Evolutionary conservation across 2,113 vertebrate species (phyloP), one percentile per base, ranked within the genome.

Genomic region (Tupaia tana): DNA sequence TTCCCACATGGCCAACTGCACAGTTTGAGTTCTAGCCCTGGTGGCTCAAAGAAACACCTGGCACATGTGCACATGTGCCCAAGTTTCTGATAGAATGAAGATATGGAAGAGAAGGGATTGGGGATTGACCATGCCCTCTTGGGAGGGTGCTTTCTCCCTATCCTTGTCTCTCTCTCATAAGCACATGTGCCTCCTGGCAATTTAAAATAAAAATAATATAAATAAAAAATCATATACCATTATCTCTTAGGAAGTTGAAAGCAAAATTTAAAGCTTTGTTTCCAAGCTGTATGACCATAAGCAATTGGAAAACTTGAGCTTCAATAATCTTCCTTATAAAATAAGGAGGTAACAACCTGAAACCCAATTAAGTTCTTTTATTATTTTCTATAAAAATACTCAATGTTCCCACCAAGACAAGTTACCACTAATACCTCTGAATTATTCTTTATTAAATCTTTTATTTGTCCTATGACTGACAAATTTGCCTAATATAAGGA

Each of bases 401-500:
- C 22, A 87, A 63, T 82, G 95, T 93, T 80, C 61, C 27, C 94
- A 91, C 75, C 56, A 56, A 70, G 73, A 71, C 29, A 71, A 20
- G 91, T 25, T 78, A 90, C 27, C 86, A 93, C 89, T 97, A 97
- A 96, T 74, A 97, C 85, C 88, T 97, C 92, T 97, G 84, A 94
- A 93, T 90, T 25, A n/a, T 83, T 90, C 94, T 94, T 91, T 80
- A 97, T 97, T 94, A 95, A 95, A 92, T 74, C 29, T 75, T 75
- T 94, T 86, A 74, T 96, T 97, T 97, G 61, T 88, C 74, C 81
- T 95, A 80, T 94, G 66, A 96, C 27, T 93, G 73, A 94, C 82
- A 96, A 97, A 79, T 90, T 91, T 97, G 64, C 63, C 80, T 92
- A 95, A 97, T 98, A 97, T 97, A 94, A 97, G 93, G 93, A 97